Evolutionary conservation across 2,797 vertebrate species (phyloP).

Genomic region (Rhinoraja longicauda): DNA sequence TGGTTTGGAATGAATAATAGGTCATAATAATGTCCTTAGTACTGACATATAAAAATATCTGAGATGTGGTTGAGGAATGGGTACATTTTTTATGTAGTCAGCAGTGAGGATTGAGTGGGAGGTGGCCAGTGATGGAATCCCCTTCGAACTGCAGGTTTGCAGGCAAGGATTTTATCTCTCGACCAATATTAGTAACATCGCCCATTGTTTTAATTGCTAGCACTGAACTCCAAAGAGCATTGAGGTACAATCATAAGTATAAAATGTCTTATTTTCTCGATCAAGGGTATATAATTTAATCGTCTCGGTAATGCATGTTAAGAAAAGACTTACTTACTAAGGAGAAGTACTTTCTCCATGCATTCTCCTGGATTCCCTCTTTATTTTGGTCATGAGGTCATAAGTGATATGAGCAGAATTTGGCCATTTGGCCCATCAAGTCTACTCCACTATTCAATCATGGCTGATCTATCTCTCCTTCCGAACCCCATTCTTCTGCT

Average conservation of each 20-base stretch:
- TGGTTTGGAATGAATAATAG: background rate
- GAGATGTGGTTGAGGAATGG: background rate
- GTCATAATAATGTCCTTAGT: background rate
- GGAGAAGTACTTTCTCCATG: background rate
- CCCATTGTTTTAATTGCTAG: background rate
- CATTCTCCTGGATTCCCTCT: background rate
- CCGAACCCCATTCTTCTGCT: too few relatives aligned
- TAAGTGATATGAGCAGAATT: too few relatives aligned
- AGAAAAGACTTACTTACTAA: background rate
- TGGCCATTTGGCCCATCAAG: too few relatives aligned
- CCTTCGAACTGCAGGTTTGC: background rate
- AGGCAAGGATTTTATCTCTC: background rate
- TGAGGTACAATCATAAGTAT: background rate
- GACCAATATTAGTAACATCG: too few relatives aligned
- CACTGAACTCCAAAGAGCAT: background rate
- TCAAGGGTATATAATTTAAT: background rate
- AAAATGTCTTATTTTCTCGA: background rate
- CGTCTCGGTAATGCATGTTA: background rate
- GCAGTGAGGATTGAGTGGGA: background rate
- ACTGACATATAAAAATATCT: background rate
- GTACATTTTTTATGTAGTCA: background rate
- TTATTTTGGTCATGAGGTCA: background rate
- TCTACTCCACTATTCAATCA: too few relatives aligned
- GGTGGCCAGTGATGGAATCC: background rate
- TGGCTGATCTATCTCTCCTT: too few relatives aligned